A percentile compares a stretch with the other conserved stretches of the same genome.
Evolutionary conservation across 2,113 vertebrate genomes (phyloP).

Genomic region (Muntiacus muntjak): DNA sequence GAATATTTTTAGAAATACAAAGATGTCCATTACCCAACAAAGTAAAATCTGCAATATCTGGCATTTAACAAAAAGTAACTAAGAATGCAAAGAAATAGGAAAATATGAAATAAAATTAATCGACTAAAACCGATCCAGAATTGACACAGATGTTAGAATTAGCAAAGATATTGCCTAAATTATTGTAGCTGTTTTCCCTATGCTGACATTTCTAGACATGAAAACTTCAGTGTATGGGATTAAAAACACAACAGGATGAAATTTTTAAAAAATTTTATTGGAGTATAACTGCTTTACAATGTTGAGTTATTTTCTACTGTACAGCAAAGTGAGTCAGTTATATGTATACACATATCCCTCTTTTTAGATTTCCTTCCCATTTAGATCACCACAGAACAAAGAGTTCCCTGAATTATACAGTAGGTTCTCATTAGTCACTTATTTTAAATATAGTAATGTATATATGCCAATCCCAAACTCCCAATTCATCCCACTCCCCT

Average conservation of each 20-base stretch:
- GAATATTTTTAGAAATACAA: not conserved
- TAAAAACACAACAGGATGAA: not conserved
- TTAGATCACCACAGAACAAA: not conserved
- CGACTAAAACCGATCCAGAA: not conserved
- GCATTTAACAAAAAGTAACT: not conserved
- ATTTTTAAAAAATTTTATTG: rapidly evolving
- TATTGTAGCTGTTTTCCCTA: not conserved
- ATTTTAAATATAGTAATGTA: not conserved
- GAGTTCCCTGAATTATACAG: not conserved
- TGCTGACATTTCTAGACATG: not conserved
- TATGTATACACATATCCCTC: not conserved
- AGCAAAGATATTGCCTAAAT: not conserved
- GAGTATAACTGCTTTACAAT: not conserved
- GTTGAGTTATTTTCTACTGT: not conserved
- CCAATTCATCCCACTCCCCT: not conserved
- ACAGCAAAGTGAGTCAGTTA: not conserved
- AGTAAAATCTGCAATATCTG: not conserved
- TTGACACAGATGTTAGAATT: not conserved
- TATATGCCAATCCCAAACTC: not conserved
- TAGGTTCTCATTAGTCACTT: not conserved
- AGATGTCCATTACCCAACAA: not conserved
- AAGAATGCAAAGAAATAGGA: not conserved
- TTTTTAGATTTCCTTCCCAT: not conserved
- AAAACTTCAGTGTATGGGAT: not conserved
- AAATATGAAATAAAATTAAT: not conserved